phyloP scores from a whole-genome alignment of 2,797 vertebrate species.

The Lepidocolaptes lacrymiger region DNA sequence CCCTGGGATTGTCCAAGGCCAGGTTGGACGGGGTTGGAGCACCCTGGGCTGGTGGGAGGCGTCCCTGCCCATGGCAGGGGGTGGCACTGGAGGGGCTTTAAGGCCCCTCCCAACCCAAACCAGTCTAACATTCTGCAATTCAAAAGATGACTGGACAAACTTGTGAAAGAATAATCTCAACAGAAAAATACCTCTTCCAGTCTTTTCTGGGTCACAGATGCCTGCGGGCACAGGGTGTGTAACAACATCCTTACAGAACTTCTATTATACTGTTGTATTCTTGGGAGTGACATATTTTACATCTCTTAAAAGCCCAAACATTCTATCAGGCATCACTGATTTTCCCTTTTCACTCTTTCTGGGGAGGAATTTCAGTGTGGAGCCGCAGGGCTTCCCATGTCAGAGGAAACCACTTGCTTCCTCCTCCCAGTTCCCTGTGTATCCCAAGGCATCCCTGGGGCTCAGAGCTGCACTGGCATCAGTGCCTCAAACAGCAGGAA shows the following conservation, averaged over 20 bases:
- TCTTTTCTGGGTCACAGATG: neutral
- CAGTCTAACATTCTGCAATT: neutral
- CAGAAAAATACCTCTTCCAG: neutral
- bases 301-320: neutral
- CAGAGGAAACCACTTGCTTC: neutral
- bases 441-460: neutral
- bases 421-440: neutral
- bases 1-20: neutral
- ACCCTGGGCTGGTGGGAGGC: rapidly evolving
- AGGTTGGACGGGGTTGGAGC: rapidly evolving
- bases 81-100: rapidly evolving
- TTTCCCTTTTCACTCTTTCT: neutral
- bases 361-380: neutral
- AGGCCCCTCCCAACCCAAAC: neutral
- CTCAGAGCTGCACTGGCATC: neutral
- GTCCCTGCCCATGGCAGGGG: neutral
- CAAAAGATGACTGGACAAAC: neutral
- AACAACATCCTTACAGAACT: neutral
- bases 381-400: neutral
- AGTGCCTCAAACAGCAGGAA: neutral
- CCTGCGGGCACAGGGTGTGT: neutral
- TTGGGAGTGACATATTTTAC: neutral
- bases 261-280: rapidly evolving
- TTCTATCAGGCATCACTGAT: neutral
- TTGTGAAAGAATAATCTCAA: neutral